phyloP scores from a whole-genome alignment of 2,797 vertebrate species.

The Sebastes hubbsi region DNA sequence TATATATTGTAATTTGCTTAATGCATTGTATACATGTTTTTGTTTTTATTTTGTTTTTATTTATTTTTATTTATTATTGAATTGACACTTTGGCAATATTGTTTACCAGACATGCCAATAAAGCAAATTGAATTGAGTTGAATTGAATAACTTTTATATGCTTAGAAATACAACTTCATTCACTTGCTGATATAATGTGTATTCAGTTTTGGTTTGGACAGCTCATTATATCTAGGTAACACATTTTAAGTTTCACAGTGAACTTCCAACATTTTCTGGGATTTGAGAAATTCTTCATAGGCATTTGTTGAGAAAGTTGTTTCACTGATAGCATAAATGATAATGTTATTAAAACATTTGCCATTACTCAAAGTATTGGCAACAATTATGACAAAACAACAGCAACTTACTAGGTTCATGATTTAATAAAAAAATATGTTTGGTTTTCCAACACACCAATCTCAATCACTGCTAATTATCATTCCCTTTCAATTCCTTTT shows the following conservation, averaged over 20 bases:
- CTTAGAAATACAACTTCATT: background rate
- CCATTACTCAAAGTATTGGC: background rate
- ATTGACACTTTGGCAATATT: too few relatives aligned
- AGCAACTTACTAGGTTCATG: background rate
- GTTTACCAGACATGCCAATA: too few relatives aligned
- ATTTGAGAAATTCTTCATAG: background rate
- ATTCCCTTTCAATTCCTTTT: background rate
- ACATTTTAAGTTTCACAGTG: background rate
- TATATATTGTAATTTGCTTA: too few relatives aligned
- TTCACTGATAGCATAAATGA: background rate
- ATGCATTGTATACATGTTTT: too few relatives aligned
- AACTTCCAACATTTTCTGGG: background rate
- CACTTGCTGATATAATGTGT: background rate
- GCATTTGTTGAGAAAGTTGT: background rate
- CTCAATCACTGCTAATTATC: background rate
- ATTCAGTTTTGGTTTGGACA: background rate
- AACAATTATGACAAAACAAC: background rate
- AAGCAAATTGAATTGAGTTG: too few relatives aligned
- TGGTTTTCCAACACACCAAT: background rate
- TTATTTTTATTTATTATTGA: too few relatives aligned
- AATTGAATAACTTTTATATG: background rate
- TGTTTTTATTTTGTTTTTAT: too few relatives aligned
- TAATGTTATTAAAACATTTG: background rate
- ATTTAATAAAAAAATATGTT: conserved; percentile 19
- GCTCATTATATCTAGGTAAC: background rate